Evolutionary conservation across 2,888 invertebrate genomes (phyloP).

Genomic region (Odontocerum albicorne): DNA sequence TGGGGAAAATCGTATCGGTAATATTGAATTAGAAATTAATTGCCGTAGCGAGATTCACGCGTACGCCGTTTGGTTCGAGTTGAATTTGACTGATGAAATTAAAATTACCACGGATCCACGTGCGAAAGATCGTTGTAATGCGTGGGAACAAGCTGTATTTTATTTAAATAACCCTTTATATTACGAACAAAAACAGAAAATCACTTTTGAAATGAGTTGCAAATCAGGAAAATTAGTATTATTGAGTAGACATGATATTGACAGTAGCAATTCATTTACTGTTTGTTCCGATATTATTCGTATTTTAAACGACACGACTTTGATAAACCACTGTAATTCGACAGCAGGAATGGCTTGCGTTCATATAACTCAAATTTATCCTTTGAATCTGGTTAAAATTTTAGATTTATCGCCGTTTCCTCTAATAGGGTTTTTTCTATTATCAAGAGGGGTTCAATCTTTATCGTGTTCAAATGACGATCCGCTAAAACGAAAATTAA

Average conservation of each 20-base stretch:
- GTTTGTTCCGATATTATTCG: slow-evolving; percentile 43
- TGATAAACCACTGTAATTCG: slow-evolving; percentile 47
- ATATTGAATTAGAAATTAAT: slow-evolving; percentile 45
- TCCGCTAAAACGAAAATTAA: slow-evolving; percentile 46
- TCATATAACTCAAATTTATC: slow-evolving; percentile 48
- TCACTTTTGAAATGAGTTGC: slow-evolving; percentile 47
- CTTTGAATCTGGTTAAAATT: slow-evolving; percentile 45
- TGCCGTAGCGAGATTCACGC: slow-evolving; percentile 62
- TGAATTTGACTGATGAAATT: slow-evolving; percentile 65
- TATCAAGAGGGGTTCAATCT: slow-evolving; percentile 52
- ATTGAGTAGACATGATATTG: slow-evolving; percentile 41
- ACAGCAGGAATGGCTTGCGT: slow-evolving; percentile 47
- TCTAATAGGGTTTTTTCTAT: slow-evolving; percentile 60
- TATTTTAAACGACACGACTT: slow-evolving; percentile 56
- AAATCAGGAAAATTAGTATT: slow-evolving; percentile 47
- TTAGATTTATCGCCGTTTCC: slow-evolving; percentile 66
- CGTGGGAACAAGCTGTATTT: slow-evolving; percentile 82
- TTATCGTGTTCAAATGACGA: slow-evolving; percentile 52
- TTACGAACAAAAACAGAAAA: slow-evolving; percentile 42
- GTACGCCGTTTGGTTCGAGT: slow-evolving; percentile 72
- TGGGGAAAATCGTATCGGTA: slow-evolving; percentile 45
- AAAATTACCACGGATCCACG: slow-evolving; percentile 64
- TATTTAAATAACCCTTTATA: slow-evolving; percentile 53
- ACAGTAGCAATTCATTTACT: slow-evolving; percentile 43
- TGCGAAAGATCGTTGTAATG: slow-evolving; percentile 52